Evolutionary conservation across 2,888 invertebrate genomes (phyloP), one percentile per base, ranked within the genome.

Genomic region (Malthinus flaveolus): DNA sequence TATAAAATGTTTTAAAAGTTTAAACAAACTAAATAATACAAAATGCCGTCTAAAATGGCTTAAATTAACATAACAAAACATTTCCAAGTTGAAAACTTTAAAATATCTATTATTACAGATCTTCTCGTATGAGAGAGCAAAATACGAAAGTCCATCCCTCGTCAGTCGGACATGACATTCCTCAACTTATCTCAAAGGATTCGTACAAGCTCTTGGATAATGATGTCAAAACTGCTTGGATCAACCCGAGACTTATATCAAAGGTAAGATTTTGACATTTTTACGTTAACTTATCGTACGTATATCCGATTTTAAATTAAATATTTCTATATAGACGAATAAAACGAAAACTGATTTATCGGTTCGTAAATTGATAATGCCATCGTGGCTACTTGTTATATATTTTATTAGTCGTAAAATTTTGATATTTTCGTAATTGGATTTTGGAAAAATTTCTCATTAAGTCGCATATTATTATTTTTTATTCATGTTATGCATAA

Each of bases 181-280:
- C 75, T 32, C 68, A 78, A 69, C 79, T 80, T 72, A 79, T 80
- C 68, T 78, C 80, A 67, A 81, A 81, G 72, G 77, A 79, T 62
- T 78, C 81, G 31, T 81, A 81, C 67, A 78, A 81, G 70, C 80
- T 81, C 67, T 77, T 83, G 71, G 83, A 83, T 74, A 83, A 83
- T 73, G 82, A 83, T 72, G 81, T 83, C 77, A 82, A 82, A 76
- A 82, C 82, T 70, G 80, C 82, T 61, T 83, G 83, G 83, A 83
- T 83, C 74, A 83, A 83, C 79, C 83, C 83, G 49, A 79, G 83
- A 66, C 76, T 83, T 65, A 82, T 82, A 72, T 83, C 83, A 48
- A 83, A 82, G 82, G 83, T 83, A 75, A 78, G 78, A 75, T 54
- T 36, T 32, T 49, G 33, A 33, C 34, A 36, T 39, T 49, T 39